Conservation (phyloP, 2,797 vertebrate species). For the Myripristis murdjan region DNA sequence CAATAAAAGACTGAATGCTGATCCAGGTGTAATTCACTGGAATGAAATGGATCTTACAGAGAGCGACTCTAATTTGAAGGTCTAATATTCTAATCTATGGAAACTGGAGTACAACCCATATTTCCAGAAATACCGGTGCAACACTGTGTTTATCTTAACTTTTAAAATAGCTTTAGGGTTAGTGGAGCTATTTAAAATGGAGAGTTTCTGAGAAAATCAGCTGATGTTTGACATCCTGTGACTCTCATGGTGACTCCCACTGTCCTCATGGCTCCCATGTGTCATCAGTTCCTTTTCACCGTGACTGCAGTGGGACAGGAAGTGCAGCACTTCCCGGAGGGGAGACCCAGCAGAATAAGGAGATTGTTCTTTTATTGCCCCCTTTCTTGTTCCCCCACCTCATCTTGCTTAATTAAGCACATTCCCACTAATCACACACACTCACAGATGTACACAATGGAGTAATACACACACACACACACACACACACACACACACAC, state of each 20-base stretch:
- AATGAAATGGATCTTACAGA: constrained; percentile 10
- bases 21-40: constrained; percentile 40
- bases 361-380: constrained; percentile 72
- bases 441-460: constrained; percentile 47
- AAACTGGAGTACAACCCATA: constrained; percentile 34
- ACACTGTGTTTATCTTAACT: neutral
- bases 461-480: constrained; percentile 24
- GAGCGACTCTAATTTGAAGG: constrained; percentile 22
- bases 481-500: constrained; percentile 36
- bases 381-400: constrained; percentile 33
- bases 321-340: constrained; percentile 39
- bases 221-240: constrained; percentile 59
- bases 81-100: constrained; percentile 43
- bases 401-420: constrained; percentile 67
- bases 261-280: constrained; percentile 63
- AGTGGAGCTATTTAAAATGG: neutral
- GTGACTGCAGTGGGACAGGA: constrained; percentile 9
- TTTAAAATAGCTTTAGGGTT: constrained; percentile 33
- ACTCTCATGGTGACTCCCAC: constrained; percentile 58
- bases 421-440: constrained; percentile 70
- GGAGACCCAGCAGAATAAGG: constrained; percentile 65
- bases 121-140: neutral
- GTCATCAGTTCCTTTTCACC: constrained; percentile 46
- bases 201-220: constrained; percentile 1
- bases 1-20: constrained; percentile 39